Percentiles rank a stretch among this genome's conserved stretches.
Conservation (phyloP, 2,113 vertebrate species). For the Odobenus rosmarus region DNA sequence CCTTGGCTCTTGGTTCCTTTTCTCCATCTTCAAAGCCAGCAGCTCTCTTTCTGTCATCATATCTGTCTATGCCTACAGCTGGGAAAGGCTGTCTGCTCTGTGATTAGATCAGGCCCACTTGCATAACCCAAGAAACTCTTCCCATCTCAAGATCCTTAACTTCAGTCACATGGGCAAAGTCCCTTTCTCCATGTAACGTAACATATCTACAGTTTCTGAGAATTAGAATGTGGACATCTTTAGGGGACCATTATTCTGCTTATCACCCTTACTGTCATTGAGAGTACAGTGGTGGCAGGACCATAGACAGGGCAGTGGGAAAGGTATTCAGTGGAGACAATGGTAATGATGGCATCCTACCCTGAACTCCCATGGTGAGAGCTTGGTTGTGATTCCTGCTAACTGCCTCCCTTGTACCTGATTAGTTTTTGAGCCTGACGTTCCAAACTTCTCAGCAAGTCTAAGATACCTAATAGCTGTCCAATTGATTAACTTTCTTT, state of each 20-base stretch:
- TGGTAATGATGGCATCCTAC: neutral
- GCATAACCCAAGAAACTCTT: neutral
- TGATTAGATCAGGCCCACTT: neutral
- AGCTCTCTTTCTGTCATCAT: neutral
- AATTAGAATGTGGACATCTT: neutral
- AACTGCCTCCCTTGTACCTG: neutral
- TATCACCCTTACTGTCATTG: neutral
- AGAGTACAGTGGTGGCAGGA: neutral
- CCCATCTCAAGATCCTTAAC: neutral
- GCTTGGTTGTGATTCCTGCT: neutral
- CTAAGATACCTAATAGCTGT: neutral
- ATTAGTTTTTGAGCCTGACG: neutral
- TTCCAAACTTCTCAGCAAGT: neutral
- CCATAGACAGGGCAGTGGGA: neutral
- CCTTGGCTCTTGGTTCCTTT: neutral
- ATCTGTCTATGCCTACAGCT: neutral
- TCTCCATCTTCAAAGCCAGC: neutral
- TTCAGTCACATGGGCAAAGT: neutral
- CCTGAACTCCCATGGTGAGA: neutral
- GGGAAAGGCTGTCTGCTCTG: neutral
- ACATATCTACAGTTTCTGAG: too few relatives aligned
- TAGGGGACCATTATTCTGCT: neutral
- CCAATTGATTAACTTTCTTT: neutral
- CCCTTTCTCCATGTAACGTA: neutral
- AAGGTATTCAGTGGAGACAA: neutral